Base-by-base conservation (phyloP, 2,113 vertebrate genomes). In the Catharus minimus region DNA sequence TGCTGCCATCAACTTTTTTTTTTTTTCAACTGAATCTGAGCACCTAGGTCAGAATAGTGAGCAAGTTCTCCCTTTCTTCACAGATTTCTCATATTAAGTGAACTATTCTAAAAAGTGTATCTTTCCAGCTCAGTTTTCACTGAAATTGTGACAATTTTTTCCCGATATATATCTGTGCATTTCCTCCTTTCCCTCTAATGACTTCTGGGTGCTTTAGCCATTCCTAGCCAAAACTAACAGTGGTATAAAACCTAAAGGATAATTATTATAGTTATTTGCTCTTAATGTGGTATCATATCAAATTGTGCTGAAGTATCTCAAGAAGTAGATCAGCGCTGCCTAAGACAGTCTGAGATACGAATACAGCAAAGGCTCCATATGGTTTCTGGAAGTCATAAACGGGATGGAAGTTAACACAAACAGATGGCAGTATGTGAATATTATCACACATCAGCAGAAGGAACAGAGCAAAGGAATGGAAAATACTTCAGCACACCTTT, bases 401-500 rank as follows among this genome's bases (percentile, higher is more conserved):
- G 2, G 39, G 62, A 55, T 36, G 9, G 47, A 32, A 88, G n/a
- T 76, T 84, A 83, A 84, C 50, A 71, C 39, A 83, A 94, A 57
- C 62, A 90, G 80, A 86, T 90, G 55, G 86, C 5, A 5, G 15
- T 39, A 65, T 13, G 46, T 69, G 75, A 89, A 62, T 55, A 57
- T 64, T 49, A 81, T 32, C 57, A 89, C 62, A 36, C 47, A 78
- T 41, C 62, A 91, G 84, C 82, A 82, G 53, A 75, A 58, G 30
- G 64, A 94, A 82, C 20, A 28, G 23, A 71, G 68, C 30, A 88
- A 61, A 61, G 24, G 62, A 43, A 53, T 72, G 61, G 53, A 46
- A 92, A 82, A 64, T 64, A 53, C 50, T 71, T 77, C 56, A 86
- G 61, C 66, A 82, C 52, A 82, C 85, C 67, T 79, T 82, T 95